These are phyloP conservation scores for Anarsia innoxiella DNA, from an alignment of 2,888 invertebrate species.

Conservation along the genomic window DNA sequence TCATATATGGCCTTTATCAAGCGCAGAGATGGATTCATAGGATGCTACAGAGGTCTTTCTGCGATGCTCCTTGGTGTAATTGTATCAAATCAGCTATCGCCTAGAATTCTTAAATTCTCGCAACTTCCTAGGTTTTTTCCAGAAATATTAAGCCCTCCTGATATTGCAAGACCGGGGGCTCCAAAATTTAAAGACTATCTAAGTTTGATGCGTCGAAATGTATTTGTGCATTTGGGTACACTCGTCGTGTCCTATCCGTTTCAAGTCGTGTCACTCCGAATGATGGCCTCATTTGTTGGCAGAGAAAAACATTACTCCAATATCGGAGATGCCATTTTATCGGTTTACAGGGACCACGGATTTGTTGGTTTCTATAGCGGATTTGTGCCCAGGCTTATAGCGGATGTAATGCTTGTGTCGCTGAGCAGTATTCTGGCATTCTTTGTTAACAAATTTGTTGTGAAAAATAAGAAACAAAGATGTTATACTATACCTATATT, in stretches of 20 bases:
- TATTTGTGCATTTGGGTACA: slow-evolving; percentile 78
- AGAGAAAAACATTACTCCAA: slow-evolving; percentile 85
- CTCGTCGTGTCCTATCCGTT: slow-evolving; percentile 88
- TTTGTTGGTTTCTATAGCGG: slow-evolving; percentile 86
- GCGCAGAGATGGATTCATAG: slow-evolving; percentile 85
- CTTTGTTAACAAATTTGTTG: slow-evolving; percentile 80
- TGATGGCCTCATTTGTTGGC: slow-evolving; percentile 92
- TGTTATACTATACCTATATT: slow-evolving; percentile 46
- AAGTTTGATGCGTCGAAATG: slow-evolving; percentile 63
- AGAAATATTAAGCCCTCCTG: slow-evolving; percentile 28
- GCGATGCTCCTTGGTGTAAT: slow-evolving; percentile 82
- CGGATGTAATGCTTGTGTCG: slow-evolving; percentile 81
- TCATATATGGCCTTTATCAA: slow-evolving; percentile 86
- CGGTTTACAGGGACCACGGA: slow-evolving; percentile 86
- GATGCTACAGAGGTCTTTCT: slow-evolving; percentile 84
- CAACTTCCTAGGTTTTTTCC: slow-evolving; percentile 32
- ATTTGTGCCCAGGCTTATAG: slow-evolving; percentile 84
- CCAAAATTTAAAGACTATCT: slow-evolving; percentile 32
- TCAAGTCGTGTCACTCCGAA: slow-evolving; percentile 86
- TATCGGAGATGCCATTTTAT: slow-evolving; percentile 78
- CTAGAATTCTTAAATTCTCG: slow-evolving; percentile 36
- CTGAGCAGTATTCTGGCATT: slow-evolving; percentile 81
- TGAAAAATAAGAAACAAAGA: slow-evolving; percentile 75
- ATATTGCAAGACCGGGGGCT: slow-evolving; percentile 26
- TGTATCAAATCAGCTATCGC: slow-evolving; percentile 73